Evolutionary conservation across 2,888 invertebrate genomes (phyloP), one percentile per base, ranked within the genome.

Genomic region (Arenicola marina): DNA sequence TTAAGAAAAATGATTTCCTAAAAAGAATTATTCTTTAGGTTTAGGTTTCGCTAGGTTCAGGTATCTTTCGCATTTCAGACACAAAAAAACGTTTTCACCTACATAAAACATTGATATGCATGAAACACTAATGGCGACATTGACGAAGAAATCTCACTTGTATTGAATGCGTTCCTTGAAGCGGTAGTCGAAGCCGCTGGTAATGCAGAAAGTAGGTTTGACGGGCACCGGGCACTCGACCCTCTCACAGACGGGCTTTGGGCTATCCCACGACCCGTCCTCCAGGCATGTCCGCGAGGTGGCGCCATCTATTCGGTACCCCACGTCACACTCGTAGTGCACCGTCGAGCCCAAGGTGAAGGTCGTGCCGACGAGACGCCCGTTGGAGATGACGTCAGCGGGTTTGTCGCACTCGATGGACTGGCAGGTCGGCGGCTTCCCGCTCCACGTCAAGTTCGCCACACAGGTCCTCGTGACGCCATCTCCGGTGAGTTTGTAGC

Each of bases 371-470:
- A 55, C 33, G 34, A 62, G 43, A 18, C 51, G n/a, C 2, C 69
- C 62, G 67, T 64, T 58, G 24, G 44, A 44, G n/a, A 69, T 66
- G 15, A 31, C 33, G 28, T 51, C 55, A 7, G 67, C 58, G 11
- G 84, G 82, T 0, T 76, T 67, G 2, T 71, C 73, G 66, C 86
- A 86, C 43, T 77, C 77, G 24, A 80, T 69, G 4, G 79, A 73
- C 2, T 48, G 45, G 43, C 70, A 70, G 1, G 48, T 46, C 28
- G 69, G 70, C 2, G 21, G 33, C 11, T 48, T 46, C 3, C 66
- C 64, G 48, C 44, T 56, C 71, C 69, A 70, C 7, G 28, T 26
- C 31, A 59, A 43, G 21, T 44, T 46, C 7, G 21, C 51, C 28
- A 44, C 28, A 54, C 70, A 70, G 3, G n/a, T 32, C 24, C 62